Evolutionary conservation across 2,888 invertebrate species (phyloP).

Genomic region (Caenorhabditis sp.): DNA sequence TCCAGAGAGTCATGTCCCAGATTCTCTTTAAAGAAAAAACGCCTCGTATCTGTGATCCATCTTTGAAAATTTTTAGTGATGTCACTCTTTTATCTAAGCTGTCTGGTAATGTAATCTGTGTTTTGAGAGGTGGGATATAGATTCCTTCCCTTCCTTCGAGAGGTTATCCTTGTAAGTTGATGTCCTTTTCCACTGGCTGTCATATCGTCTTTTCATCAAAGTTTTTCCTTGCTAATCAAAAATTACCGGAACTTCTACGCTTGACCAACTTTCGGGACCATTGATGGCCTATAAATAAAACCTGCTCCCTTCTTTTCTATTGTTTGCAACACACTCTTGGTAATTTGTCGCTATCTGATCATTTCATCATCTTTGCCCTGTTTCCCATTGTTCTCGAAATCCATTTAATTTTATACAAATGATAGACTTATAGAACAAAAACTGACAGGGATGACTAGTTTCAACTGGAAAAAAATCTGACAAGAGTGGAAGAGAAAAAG

Average conservation of each 20-base stretch:
- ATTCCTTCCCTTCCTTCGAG: constrained; percentile 19
- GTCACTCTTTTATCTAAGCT: background rate
- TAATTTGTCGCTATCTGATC: constrained; percentile 11
- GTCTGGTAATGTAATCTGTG: constrained; percentile 23
- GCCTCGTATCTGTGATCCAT: too few species aligned
- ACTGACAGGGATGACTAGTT: constrained; percentile 3
- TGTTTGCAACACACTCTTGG: background rate
- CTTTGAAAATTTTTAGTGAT: background rate
- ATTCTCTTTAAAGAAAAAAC: too few species aligned
- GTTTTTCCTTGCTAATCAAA: constrained; percentile 19
- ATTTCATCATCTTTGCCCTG: background rate
- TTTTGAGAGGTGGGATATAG: constrained; percentile 22
- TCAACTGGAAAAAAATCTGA: constrained; percentile 35
- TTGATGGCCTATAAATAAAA: constrained; percentile 25
- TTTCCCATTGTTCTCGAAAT: background rate
- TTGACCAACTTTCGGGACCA: constrained; percentile 31
- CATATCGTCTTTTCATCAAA: constrained; percentile 37
- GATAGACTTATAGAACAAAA: constrained; percentile 26
- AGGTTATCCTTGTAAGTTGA: constrained; percentile 7
- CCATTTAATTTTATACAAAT: background rate
- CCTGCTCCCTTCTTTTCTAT: constrained; percentile 22
- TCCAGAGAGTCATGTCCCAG: too few species aligned
- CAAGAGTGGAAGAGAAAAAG: constrained; percentile 29
- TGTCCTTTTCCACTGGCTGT: constrained; percentile 16
- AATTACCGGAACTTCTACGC: constrained; percentile 10